Percentiles rank a stretch among this genome's conserved stretches.
phyloP scores from a whole-genome alignment of 2,797 vertebrate species.

The Nyctibius grandis region DNA sequence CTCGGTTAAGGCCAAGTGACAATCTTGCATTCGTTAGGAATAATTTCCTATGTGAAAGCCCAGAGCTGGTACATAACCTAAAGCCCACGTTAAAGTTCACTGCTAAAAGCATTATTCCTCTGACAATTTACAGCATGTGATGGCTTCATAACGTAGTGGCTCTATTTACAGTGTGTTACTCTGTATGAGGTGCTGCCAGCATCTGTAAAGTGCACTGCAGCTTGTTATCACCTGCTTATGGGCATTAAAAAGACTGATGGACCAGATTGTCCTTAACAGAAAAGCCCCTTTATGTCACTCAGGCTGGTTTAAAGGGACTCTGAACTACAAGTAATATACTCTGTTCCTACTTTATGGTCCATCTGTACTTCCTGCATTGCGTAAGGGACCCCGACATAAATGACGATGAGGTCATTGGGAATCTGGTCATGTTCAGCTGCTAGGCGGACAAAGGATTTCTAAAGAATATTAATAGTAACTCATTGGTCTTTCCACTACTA shows the following conservation, averaged over 20 bases:
- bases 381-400: background rate
- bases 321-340: background rate
- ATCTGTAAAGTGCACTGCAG: background rate
- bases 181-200: background rate
- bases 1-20: background rate
- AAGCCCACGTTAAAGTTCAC: background rate
- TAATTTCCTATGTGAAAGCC: background rate
- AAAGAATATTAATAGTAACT: background rate
- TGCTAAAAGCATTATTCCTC: conserved; percentile 16
- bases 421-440: background rate
- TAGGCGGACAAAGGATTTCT: background rate
- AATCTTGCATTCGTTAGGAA: background rate
- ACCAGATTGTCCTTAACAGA: background rate
- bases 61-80: background rate
- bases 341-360: background rate
- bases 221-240: background rate
- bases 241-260: conserved; percentile 17
- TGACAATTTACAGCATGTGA: background rate
- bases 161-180: conserved; percentile 23
- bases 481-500: background rate
- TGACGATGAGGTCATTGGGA: background rate
- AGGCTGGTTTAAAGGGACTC: background rate
- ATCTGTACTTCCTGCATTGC: background rate
- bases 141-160: background rate
- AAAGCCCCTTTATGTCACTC: background rate